Conservation (phyloP, 2,888 invertebrate genomes). For the Dimorphilus gyrociliatus region DNA sequence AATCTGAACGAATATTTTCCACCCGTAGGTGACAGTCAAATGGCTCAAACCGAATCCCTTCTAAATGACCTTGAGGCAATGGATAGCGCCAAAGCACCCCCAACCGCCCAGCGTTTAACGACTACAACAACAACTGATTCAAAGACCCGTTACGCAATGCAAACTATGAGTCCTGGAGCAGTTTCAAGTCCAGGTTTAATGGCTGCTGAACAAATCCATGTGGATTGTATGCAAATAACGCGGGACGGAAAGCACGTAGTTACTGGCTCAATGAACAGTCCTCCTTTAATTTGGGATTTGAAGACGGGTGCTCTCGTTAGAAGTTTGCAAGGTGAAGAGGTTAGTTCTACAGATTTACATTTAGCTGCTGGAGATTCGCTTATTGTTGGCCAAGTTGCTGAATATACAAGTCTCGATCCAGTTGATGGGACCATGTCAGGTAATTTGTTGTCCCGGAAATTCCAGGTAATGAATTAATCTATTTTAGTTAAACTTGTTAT, state of each 20-base stretch:
- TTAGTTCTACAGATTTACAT: constrained; percentile 35
- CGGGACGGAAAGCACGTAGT: constrained; percentile 30
- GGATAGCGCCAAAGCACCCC: no score
- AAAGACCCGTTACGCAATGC: not conserved
- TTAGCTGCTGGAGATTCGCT: constrained; percentile 31
- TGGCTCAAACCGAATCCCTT: no score
- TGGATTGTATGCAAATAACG: constrained; percentile 34
- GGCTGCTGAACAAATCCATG: constrained; percentile 32
- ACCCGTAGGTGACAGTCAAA: no score
- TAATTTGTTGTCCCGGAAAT: constrained; percentile 28
- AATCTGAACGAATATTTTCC: no score
- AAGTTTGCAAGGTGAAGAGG: constrained; percentile 32
- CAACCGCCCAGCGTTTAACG: no score
- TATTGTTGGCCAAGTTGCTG: constrained; percentile 35
- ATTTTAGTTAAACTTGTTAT: not conserved
- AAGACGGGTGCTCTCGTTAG: constrained; percentile 35
- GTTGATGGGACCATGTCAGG: constrained; percentile 22
- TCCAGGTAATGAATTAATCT: constrained; percentile 21
- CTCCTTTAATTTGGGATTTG: constrained; percentile 39
- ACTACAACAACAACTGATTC: no score
- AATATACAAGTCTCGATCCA: constrained; percentile 24
- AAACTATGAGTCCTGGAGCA: constrained; percentile 2
- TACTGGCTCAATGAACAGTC: constrained; percentile 34
- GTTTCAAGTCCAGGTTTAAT: no score
- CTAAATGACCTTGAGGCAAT: no score